Evolutionary conservation across 2,888 invertebrate species (phyloP), one percentile per base, ranked within the genome.

Genomic region (Sthenelais limicola): DNA sequence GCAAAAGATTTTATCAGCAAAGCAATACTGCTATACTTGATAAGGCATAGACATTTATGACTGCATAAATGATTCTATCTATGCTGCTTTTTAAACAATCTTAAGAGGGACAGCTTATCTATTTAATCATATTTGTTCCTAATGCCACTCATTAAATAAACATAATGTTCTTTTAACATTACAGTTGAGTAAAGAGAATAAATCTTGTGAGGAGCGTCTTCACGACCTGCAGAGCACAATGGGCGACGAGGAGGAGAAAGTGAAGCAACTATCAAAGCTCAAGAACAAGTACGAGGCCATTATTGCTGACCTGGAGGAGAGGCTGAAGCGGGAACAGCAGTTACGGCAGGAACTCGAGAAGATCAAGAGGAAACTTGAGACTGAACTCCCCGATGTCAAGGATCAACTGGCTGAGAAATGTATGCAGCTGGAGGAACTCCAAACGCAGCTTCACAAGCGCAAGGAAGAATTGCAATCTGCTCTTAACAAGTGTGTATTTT

Each of bases 231-330:
- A 94, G 1, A 94, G 95, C 86, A 94, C 96, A 0, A 90, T 99
- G 58, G 96, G 96, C 0, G 98, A 98, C 83, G 98, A 99, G 86
- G 99, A 99, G 85, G 99, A 99, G 87, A 98, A 98, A 85, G 94
- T 83, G 49, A 90, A 90, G 79, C 88, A 89, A 72, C 82, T 88
- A 43, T 83, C 82, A 71, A 98, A 99, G 88, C 90, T 97, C 76
- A 98, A 98, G 88, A 92, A 94, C 28, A 99, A 98, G 86, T 97
- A 98, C 85, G 98, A 98, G 90, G 92, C 95, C 0, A 94, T 95
- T 24, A 96, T 98, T 76, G 94, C 94, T 0, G 98, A 99, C 86
- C 89, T 98, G 0, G 98, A 99, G 84, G 98, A 98, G 88, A 92
- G 89, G 81, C 89, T 98, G 51, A 91, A 96, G 68, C 97, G 97